Evolutionary conservation across 1,140 invertebrate genomes (phyloP), one percentile per base, ranked within the genome.

Genomic region (Yoshiicerus persimilis): DNA sequence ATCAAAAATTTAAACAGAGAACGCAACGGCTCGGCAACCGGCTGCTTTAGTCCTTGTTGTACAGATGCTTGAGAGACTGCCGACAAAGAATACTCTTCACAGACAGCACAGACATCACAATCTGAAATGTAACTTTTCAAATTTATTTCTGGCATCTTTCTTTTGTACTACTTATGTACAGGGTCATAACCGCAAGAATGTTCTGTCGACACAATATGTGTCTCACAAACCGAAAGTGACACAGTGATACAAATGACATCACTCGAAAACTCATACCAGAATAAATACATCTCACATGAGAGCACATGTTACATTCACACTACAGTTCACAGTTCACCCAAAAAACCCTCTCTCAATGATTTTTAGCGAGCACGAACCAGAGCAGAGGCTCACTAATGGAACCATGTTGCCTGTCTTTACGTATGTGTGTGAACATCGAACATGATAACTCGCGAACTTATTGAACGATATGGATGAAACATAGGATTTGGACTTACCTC

Each of bases 1-100:
- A 80, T 80, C 75, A 80, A 80, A 80, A 80, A 80, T 80, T 80
- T 80, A 80, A 80, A 80, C 75, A 77, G 70, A 80, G 32, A 80
- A 80, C 9, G 32, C 32, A 80, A 34, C 32, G 32, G 30, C 75
- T 36, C n/a, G 25, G 20, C 62, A 66, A 66, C 62, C n/a, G n/a
- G n/a, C n/a, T n/a, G n/a, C n/a, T n/a, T n/a, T n/a, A n/a, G n/a
- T n/a, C n/a, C n/a, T n/a, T n/a, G n/a, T n/a, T n/a, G n/a, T 47
- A 20, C 41, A 20, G 8, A 47, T 56, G n/a, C n/a, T n/a, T n/a
- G n/a, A n/a, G n/a, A n/a, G n/a, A n/a, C n/a, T 4, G 47, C 47
- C 47, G 47, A 56, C 47, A 56, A 56, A 56, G 47, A 56, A 16
- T 47, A 20, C 41, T 16, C 47, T 56, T n/a, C n/a, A 56, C 47